Percentiles rank a stretch among this genome's conserved stretches.
phyloP scores from a whole-genome alignment of 2,888 invertebrate species.

The Agriopis aurantiaria region DNA sequence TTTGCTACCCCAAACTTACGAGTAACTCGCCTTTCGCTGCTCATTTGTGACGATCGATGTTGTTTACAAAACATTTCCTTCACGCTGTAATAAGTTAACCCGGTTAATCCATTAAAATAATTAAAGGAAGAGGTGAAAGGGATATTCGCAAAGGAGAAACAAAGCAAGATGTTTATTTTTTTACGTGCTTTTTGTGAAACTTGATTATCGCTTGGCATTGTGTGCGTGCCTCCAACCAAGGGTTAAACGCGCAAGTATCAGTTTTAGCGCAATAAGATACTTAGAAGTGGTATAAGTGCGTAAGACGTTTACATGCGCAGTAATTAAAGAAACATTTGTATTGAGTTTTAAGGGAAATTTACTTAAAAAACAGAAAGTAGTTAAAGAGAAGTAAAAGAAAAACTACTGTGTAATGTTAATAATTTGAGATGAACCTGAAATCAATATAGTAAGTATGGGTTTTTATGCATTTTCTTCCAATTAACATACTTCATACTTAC shows the following conservation, averaged over 20 bases:
- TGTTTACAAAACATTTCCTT: constrained; percentile 59
- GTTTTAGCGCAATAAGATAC: constrained; percentile 56
- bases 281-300: constrained; percentile 74
- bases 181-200: no score
- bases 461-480: no score
- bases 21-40: constrained; percentile 69
- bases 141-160: not conserved
- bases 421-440: not conserved
- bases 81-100: constrained; percentile 24
- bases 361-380: not conserved
- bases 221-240: constrained; percentile 44
- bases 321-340: constrained; percentile 25
- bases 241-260: constrained; percentile 65
- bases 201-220: not conserved
- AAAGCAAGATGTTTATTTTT: not conserved
- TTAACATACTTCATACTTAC: no score
- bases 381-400: not conserved
- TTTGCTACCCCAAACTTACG: constrained; percentile 76
- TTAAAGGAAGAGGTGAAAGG: constrained; percentile 25
- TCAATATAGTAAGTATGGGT: no score
- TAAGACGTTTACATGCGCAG: constrained; percentile 41
- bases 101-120: constrained; percentile 42
- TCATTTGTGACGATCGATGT: constrained; percentile 68
- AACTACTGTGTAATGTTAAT: not conserved
- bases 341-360: not conserved